Evolutionary conservation across 2,113 vertebrate species (phyloP).

Genomic region (Ellobius talpinus): DNA sequence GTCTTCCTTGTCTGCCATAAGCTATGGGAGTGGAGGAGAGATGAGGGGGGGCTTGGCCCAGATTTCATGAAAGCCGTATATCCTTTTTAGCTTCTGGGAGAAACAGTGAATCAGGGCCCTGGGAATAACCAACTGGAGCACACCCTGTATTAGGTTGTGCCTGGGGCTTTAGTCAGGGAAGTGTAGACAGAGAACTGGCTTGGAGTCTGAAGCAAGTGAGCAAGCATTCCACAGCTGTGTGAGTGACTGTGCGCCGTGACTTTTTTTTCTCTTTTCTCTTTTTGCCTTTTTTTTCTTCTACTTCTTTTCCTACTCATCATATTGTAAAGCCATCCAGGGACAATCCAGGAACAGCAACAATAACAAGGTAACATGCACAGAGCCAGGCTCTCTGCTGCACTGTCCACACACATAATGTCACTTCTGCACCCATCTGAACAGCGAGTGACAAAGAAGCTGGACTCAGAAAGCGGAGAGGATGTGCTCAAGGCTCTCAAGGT

Average conservation of each 20-base stretch:
- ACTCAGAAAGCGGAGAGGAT: neutral
- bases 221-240: neutral
- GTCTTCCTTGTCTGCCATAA: conserved; percentile 39
- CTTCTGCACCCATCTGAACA: neutral
- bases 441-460: neutral
- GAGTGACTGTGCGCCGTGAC: neutral
- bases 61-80: conserved; percentile 19
- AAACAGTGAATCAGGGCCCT: conserved; percentile 9
- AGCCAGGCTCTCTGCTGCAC: neutral
- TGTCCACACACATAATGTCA: neutral
- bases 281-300: neutral
- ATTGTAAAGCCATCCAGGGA: neutral
- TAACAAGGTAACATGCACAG: neutral
- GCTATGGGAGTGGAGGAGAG: neutral
- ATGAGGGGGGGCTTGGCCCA: neutral
- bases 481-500: neutral
- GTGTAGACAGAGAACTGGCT: neutral
- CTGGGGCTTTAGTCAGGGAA: neutral
- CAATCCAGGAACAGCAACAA: neutral
- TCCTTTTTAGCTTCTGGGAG: conserved; percentile 4
- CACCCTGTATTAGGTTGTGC: neutral
- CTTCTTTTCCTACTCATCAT: conserved; percentile 7
- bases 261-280: neutral
- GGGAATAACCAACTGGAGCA: neutral
- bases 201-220: neutral